Conservation (phyloP, 2,797 vertebrate species). For the Peromyscus eremicus region DNA sequence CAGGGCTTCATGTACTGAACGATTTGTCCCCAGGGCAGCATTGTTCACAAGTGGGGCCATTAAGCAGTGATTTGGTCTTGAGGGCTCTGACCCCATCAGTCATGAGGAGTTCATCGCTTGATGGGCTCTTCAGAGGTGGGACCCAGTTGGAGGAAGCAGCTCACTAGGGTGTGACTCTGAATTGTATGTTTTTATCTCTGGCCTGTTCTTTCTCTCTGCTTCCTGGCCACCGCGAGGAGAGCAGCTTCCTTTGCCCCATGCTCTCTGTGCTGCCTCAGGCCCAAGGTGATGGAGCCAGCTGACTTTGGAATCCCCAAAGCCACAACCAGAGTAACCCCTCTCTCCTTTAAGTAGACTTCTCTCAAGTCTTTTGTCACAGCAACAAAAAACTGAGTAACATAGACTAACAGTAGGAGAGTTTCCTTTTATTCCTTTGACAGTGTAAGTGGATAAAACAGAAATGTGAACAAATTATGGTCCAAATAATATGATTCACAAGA, state of each 20-base stretch:
- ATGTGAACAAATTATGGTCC: background rate
- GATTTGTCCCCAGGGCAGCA: background rate
- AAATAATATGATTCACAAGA: conserved; percentile 29
- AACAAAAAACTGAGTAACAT: background rate
- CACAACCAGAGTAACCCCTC: background rate
- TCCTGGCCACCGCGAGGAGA: background rate
- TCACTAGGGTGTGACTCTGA: background rate
- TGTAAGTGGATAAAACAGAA: conserved; percentile 40
- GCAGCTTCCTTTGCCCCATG: background rate
- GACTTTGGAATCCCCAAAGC: background rate
- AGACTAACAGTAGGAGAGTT: background rate
- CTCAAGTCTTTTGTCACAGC: background rate
- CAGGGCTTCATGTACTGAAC: background rate
- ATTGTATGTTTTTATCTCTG: background rate
- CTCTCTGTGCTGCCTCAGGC: background rate
- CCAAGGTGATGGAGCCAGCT: background rate
- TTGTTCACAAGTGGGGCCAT: background rate
- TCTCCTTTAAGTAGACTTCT: background rate
- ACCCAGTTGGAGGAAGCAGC: background rate
- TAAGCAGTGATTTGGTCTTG: background rate
- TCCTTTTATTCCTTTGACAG: conserved; percentile 39
- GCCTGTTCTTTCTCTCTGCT: background rate
- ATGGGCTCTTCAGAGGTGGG: background rate
- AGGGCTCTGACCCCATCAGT: background rate
- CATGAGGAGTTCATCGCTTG: background rate